These are phyloP conservation scores for Orussus abietinus DNA, from an alignment of 1,140 invertebrate species.

Conservation along the genomic window DNA sequence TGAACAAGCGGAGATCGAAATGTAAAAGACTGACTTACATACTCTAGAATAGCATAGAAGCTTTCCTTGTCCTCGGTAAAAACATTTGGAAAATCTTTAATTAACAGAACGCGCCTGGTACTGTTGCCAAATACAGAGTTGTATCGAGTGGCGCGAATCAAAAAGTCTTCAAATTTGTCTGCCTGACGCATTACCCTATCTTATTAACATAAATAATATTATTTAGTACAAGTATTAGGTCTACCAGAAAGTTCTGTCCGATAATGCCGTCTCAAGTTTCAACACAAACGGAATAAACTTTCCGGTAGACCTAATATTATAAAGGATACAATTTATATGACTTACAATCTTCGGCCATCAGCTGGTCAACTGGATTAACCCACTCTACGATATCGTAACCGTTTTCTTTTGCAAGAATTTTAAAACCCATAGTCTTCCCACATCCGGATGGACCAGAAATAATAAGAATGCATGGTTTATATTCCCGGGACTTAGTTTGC, in stretches of 20 bases:
- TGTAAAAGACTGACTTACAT: conserved; percentile 34
- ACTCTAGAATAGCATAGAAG: conserved; percentile 64
- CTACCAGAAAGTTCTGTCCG: too few species aligned
- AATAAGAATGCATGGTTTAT: conserved; percentile 57
- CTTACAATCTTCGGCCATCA: conserved; percentile 46
- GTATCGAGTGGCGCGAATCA: conserved; percentile 66
- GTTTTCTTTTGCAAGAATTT: conserved; percentile 58
- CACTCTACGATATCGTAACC: conserved; percentile 63
- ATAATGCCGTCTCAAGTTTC: too few species aligned
- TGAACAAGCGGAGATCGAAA: conserved; percentile 11
- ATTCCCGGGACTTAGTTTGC: conserved; percentile 26
- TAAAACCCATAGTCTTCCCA: conserved; percentile 66
- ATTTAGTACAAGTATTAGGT: too few species aligned
- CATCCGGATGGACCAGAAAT: conserved; percentile 69
- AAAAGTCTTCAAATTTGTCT: conserved; percentile 64
- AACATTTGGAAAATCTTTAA: conserved; percentile 75
- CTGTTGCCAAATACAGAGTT: conserved; percentile 58
- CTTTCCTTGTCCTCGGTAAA: conserved; percentile 59
- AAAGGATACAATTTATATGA: conserved; percentile 1
- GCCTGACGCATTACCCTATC: conserved; percentile 51
- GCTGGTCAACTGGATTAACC: conserved; percentile 66
- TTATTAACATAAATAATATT: conserved; percentile 12
- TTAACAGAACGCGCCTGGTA: conserved; percentile 57
- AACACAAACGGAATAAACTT: too few species aligned
- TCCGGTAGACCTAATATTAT: conserved; percentile 2